Base-by-base conservation (phyloP, 1,140 invertebrate species). In the Drosophila pectinifera region DNA sequence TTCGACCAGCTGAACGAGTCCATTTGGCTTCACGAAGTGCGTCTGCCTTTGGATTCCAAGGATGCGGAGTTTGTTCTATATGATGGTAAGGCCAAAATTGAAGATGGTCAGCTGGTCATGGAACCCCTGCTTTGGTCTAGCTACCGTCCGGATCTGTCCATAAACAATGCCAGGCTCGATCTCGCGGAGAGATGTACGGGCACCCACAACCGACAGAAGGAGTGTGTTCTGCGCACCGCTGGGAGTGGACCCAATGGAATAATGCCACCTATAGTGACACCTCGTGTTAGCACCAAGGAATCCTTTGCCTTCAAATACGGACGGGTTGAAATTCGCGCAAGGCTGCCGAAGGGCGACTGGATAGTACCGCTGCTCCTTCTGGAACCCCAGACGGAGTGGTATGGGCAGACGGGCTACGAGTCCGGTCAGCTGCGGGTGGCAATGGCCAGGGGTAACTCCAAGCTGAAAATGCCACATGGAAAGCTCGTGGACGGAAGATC, bases 391-490 rank as follows among this genome's bases (percentile, higher is more conserved):
- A 73, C 78, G 8, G 80, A 89, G 13, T 68, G 68, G 34, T 89
- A 90, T 31, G 85, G 85, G 2, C 84, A 89, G 61, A 57, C 69
- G 24, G 85, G 78, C 11, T 90, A 89, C 38, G 85, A 89, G 18
- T 89, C 85, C 14, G 85, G 83, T 31, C 83, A 88, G 39, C 93
- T 93, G 41, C 86, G 93, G 26, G 79, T 94, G 0, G 94, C 93
- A 0, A 92, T 93, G 68, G 81, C 91, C 0, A 92, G 93, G 58
- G 94, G 94, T 5, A 93, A 94, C 75, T 91, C 93, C 4, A 68
- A 82, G 4, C 76, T 78, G 70, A 92, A 72, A 80, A 91, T 85
- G 13, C 73, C 51, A 0, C 91, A 61, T 34, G 89, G 73, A 2
- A 89, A 90, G 39, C 67, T 70, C 0, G 70, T 91, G 5, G 84